Evolutionary conservation across 2,797 vertebrate species (phyloP).

Genomic region (Paramormyrops hopkinsi): DNA sequence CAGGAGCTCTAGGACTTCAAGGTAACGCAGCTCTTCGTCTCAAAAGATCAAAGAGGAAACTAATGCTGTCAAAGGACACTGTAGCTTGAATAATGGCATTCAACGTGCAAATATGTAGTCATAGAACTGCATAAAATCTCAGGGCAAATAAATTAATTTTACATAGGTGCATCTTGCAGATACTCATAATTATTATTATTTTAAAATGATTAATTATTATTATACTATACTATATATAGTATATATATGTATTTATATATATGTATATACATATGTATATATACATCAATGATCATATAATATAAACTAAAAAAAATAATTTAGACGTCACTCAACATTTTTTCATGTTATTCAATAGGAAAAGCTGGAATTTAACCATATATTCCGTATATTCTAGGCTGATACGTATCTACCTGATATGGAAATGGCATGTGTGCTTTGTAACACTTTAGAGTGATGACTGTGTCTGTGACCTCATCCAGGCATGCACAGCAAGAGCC

Average conservation of each 20-base stretch:
- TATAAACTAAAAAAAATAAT: not conserved
- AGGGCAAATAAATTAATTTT: not conserved
- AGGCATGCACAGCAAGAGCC: not conserved
- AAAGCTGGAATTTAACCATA: not conserved
- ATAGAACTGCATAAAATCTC: not conserved
- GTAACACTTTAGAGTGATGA: not conserved
- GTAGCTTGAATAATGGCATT: not conserved
- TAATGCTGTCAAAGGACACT: not conserved
- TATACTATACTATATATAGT: no score
- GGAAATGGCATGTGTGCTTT: not conserved
- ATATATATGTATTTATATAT: no score
- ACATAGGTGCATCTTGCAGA: not conserved
- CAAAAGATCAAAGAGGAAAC: not conserved
- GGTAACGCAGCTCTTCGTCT: conserved; percentile 53
- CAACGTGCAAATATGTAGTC: not conserved
- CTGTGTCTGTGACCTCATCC: not conserved
- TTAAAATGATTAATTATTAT: no score
- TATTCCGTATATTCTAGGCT: not conserved
- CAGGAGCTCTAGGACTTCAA: conserved; percentile 73
- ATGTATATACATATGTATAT: not conserved
- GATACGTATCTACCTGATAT: not conserved
- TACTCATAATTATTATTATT: not conserved
- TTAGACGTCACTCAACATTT: not conserved
- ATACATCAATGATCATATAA: not conserved
- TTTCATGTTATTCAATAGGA: not conserved